Evolutionary conservation across 2,797 vertebrate species (phyloP).

Genomic region (Lepus townsendii): DNA sequence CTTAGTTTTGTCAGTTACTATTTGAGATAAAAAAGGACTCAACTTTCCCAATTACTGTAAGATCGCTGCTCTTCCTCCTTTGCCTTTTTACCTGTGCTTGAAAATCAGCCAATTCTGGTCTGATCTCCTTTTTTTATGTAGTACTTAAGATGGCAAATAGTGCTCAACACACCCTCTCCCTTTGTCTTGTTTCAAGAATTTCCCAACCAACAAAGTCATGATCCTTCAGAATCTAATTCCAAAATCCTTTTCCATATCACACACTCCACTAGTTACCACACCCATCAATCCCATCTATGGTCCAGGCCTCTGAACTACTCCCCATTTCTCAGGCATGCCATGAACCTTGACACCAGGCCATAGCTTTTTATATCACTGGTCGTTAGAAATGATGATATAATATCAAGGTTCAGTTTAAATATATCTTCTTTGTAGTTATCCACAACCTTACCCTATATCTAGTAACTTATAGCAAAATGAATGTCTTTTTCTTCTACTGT

Average conservation of each 20-base stretch:
- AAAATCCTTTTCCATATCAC: not conserved
- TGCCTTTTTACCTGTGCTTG: not conserved
- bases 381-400: not conserved
- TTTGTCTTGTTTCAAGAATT: not conserved
- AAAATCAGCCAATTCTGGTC: not conserved
- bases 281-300: not conserved
- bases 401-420: not conserved
- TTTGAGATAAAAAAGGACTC: not conserved
- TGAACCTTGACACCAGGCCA: not conserved
- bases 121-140: not conserved
- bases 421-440: not conserved
- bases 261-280: not conserved
- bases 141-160: not conserved
- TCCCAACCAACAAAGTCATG: not conserved
- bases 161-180: not conserved
- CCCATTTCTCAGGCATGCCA: not conserved
- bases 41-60: not conserved
- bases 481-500: not conserved
- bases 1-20: not conserved
- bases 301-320: not conserved
- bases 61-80: not conserved
- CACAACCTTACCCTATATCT: not conserved
- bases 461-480: slow-evolving; percentile 16
- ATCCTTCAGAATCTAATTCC: not conserved
- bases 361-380: not conserved